Conservation (phyloP, 2,113 vertebrate genomes). For the Chrysochloris asiatica region DNA sequence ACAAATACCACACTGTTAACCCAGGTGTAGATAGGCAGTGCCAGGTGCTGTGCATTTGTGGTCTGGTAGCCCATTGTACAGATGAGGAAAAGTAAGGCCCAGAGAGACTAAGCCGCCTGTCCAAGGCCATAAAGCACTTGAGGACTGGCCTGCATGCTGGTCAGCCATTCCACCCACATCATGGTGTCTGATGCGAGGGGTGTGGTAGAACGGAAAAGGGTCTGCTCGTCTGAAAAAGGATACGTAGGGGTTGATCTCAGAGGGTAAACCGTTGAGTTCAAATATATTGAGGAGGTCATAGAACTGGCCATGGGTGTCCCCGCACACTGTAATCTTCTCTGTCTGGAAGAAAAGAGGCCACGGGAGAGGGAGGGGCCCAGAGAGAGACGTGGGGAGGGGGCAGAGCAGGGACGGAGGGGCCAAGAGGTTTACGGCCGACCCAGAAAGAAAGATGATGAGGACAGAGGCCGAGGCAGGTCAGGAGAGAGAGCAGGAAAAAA, state of each 20-base stretch:
- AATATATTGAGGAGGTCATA: slow-evolving; percentile 98
- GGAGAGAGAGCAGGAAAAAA: background rate
- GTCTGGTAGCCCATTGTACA: too few relatives aligned
- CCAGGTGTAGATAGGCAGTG: background rate
- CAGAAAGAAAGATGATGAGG: background rate
- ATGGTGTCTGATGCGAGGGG: too few relatives aligned
- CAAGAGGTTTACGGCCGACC: slow-evolving; percentile 50
- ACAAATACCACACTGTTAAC: too few relatives aligned
- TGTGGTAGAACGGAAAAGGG: too few relatives aligned
- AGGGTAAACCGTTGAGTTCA: slow-evolving; percentile 93
- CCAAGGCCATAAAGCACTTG: fast-evolving
- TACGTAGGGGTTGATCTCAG: slow-evolving; percentile 94
- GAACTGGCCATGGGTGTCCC: slow-evolving; percentile 96
- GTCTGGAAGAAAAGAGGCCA: slow-evolving; percentile 86
- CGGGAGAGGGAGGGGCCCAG: slow-evolving; percentile 72
- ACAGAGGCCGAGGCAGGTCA: background rate
- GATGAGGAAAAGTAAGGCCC: fast-evolving
- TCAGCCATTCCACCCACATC: too few relatives aligned
- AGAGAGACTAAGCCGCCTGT: background rate
- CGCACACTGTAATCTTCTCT: slow-evolving; percentile 96
- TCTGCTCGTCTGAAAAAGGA: slow-evolving; percentile 80
- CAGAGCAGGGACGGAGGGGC: background rate
- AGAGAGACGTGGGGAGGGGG: slow-evolving; percentile 68
- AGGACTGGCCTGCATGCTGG: too few relatives aligned
- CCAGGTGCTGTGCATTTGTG: fast-evolving